Percentiles rank a stretch among this genome's conserved stretches.
Conservation (phyloP, 2,888 invertebrate species). For the Lycophotia porphyrea region DNA sequence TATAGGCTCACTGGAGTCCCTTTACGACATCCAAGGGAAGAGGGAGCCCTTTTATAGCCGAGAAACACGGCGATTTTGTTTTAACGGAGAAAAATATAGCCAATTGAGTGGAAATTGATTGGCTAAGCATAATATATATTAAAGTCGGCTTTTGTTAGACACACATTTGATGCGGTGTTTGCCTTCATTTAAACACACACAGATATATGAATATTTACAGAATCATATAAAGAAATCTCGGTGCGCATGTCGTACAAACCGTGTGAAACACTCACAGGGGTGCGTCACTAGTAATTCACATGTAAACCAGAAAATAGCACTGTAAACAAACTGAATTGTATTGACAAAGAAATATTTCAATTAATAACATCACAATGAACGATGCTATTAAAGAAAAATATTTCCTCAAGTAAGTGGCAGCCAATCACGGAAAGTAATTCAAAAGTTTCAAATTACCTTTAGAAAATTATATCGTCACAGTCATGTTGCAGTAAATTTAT, state of each 20-base stretch:
- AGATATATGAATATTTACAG: background rate
- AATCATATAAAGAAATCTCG: background rate
- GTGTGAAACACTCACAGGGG: background rate
- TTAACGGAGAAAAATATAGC: background rate
- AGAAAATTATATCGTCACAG: background rate
- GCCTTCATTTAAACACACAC: background rate
- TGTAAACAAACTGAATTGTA: background rate
- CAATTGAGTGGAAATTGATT: constrained; percentile 11
- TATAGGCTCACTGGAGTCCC: constrained; percentile 21
- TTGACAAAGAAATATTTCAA: background rate
- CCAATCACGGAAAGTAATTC: background rate
- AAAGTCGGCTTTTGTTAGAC: background rate
- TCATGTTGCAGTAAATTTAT: background rate
- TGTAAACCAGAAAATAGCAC: background rate
- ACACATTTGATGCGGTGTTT: background rate
- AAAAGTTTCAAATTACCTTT: constrained; percentile 2
- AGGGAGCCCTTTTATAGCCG: constrained; percentile 8
- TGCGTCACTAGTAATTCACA: background rate
- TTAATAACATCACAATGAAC: background rate
- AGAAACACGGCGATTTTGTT: constrained; percentile 1
- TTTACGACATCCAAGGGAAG: constrained; percentile 16
- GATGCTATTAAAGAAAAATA: background rate
- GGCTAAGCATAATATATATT: background rate
- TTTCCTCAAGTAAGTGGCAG: background rate
- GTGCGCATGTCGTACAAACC: background rate